Evolutionary conservation across 1,140 invertebrate genomes (phyloP).

Genomic region (Drusus annulatus): DNA sequence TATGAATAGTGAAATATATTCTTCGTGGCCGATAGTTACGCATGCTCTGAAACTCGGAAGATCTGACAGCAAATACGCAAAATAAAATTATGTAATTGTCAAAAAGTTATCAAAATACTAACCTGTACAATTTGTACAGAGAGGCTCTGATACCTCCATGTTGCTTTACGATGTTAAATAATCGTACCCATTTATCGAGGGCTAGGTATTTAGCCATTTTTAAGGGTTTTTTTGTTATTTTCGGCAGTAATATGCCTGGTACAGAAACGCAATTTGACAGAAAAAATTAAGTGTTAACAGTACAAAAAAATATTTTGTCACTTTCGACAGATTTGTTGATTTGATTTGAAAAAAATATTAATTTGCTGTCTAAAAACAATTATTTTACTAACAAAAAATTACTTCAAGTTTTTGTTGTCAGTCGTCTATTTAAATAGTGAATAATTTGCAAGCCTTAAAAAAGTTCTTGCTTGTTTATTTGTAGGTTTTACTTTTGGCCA

Average conservation of each 20-base stretch:
- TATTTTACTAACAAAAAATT: too few species aligned
- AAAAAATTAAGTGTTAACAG: not conserved
- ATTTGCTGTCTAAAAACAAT: too few species aligned
- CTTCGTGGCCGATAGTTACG: too few species aligned
- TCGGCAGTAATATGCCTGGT: not conserved
- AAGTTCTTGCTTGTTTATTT: too few species aligned
- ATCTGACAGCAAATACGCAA: not conserved
- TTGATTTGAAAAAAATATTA: too few species aligned
- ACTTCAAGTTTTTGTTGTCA: too few species aligned
- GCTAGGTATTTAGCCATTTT: slow-evolving; percentile 77
- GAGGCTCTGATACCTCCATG: slow-evolving; percentile 84
- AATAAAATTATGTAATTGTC: slow-evolving; percentile 50
- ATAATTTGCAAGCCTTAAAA: too few species aligned
- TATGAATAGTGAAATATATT: too few species aligned
- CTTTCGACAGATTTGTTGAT: not conserved
- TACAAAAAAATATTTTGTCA: not conserved
- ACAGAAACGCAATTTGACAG: slow-evolving; percentile 22
- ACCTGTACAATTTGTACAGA: slow-evolving; percentile 84
- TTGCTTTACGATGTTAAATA: slow-evolving; percentile 80
- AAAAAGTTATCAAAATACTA: slow-evolving; percentile 57
- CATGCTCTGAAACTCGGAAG: too few species aligned
- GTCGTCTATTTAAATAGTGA: too few species aligned
- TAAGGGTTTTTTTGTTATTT: slow-evolving; percentile 8
- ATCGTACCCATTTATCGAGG: slow-evolving; percentile 80
- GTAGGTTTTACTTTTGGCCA: not conserved